Evolutionary conservation across 2,888 invertebrate genomes (phyloP).

Genomic region (Lysandra coridon): DNA sequence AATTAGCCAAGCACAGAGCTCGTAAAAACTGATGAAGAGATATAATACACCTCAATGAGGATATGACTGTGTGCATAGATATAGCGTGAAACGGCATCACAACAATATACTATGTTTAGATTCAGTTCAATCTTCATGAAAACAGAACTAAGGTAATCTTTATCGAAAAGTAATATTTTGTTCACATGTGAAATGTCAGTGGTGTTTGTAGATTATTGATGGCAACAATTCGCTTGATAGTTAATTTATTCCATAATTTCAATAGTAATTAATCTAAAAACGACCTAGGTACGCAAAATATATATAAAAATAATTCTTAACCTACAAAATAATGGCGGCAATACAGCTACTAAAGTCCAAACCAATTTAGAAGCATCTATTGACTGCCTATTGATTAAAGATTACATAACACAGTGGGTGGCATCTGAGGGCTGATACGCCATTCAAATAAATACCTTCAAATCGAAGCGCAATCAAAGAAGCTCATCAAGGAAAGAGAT

Average conservation of each 20-base stretch:
- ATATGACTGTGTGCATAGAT: background rate
- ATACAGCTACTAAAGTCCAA: no score
- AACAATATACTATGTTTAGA: background rate
- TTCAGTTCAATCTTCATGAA: background rate
- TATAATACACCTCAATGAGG: background rate
- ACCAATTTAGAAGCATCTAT: no score
- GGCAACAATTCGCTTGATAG: no score
- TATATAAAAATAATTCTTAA: no score
- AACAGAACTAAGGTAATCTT: background rate
- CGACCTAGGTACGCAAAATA: no score
- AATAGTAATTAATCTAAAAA: no score
- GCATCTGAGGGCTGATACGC: background rate
- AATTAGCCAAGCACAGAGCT: background rate
- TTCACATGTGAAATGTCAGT: no score
- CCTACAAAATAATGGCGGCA: no score
- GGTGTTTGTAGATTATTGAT: no score
- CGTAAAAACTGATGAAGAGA: background rate
- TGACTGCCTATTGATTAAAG: no score
- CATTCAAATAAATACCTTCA: background rate
- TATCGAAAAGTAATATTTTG: background rate
- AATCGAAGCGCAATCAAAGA: slow-evolving; percentile 12
- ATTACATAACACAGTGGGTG: background rate
- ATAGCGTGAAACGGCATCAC: background rate
- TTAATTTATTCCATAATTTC: no score
- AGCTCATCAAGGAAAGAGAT: slow-evolving; percentile 14